Evolutionary conservation across 2,113 vertebrate species (phyloP), one percentile per base, ranked within the genome.

Genomic region (Reinhardtius hippoglossoides): DNA sequence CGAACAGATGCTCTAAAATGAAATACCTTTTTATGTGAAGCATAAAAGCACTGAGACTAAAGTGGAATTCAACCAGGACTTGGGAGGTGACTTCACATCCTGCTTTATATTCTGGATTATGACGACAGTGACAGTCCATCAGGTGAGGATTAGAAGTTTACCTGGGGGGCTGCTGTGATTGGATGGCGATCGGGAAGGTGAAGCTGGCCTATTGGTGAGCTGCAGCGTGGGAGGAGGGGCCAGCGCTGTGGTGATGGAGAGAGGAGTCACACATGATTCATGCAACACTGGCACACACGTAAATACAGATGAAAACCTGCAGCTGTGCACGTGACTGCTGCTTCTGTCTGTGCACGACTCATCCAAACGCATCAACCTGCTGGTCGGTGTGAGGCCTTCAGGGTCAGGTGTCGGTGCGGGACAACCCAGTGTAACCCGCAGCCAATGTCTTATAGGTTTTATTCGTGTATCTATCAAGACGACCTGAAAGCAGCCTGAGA

Each of bases 121-220:
- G 52, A 54, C 7, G n/a, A 8, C 40, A 55, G 2, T 54, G 24
- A 44, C 9, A 55, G 31, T 31, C 5, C 31, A 37, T 37, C 35
- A 9, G 9, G 35, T 37, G 35, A 37, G 1, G 35, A 8, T 2
- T 9, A 18, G 40, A 64, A 6, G 50, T 56, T 82, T 84, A 92
- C 91, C 92, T 91, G 84, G 13, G 21, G 89, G 84, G 59, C 78
- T 84, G 46, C 66, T 82, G 64, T 48, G 80, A 58, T 40, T 83
- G 82, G 89, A 75, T 0, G 87, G 75, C 0, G 90, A 78, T 9
- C 78, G 84, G 18, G 72, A 74, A 31, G 93, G 90, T 62, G 92
- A 92, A 0, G 69, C 4, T 5, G 81, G 80, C 63, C 87, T 76
- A 58, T 48, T 86, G 86, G 69, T 26, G 64, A 18, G 63, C 26